Conservation (phyloP, 2,113 vertebrate genomes). For the Porphyrio hochstetteri region DNA sequence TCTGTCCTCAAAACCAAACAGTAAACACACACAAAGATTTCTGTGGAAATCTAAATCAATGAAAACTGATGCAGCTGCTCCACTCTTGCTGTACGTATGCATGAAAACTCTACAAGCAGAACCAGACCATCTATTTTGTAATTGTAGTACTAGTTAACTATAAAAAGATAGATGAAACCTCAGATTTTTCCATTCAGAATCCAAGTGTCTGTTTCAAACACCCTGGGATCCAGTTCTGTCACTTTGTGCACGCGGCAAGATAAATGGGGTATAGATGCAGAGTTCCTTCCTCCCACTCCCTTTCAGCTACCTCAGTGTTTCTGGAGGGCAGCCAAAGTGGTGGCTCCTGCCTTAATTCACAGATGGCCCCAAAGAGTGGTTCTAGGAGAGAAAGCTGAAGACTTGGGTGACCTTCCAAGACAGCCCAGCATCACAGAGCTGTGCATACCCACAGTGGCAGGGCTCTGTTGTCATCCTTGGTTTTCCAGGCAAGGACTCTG, state of each 20-base stretch:
- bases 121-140: background rate
- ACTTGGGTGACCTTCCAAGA: background rate
- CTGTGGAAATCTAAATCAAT: background rate
- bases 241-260: background rate
- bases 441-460: background rate
- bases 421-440: background rate
- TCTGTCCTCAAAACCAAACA: background rate
- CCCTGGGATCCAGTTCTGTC: background rate
- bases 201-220: background rate
- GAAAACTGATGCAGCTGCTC: background rate
- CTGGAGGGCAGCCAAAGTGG: background rate
- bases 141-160: background rate
- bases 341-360: background rate
- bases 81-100: background rate
- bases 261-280: background rate
- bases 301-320: background rate
- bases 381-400: background rate
- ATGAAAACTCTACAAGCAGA: background rate
- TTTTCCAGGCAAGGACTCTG: background rate
- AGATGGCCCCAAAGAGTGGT: background rate
- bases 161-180: background rate
- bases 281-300: background rate
- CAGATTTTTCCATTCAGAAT: background rate
- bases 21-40: background rate
- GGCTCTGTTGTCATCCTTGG: background rate